Percentiles rank a stretch among this genome's conserved stretches.
phyloP scores from a whole-genome alignment of 2,797 vertebrate species.

The Propithecus deckenii region DNA sequence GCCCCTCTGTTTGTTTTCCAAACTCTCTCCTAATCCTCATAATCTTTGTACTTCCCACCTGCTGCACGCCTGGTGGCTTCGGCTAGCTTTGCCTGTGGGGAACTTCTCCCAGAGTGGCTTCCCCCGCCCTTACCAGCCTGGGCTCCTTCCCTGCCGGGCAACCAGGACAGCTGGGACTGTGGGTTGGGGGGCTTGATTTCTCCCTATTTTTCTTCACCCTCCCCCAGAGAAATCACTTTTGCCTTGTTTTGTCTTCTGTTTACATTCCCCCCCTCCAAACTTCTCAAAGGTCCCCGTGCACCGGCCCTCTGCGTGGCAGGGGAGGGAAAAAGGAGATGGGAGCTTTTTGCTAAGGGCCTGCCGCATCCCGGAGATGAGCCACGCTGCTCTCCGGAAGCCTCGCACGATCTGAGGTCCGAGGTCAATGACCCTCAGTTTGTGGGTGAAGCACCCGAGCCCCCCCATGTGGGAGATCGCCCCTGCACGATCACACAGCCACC shows the following conservation, averaged over 20 bases:
- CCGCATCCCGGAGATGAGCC: background rate
- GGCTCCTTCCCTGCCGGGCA: background rate
- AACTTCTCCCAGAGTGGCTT: background rate
- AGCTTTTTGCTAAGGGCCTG: background rate
- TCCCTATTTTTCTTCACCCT: background rate
- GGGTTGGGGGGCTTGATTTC: background rate
- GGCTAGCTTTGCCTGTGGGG: background rate
- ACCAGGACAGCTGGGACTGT: background rate
- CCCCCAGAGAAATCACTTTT: background rate
- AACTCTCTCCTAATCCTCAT: conserved; percentile 29
- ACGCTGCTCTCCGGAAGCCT: background rate
- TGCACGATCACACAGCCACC: background rate
- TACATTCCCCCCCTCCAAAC: background rate
- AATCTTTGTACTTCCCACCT: conserved; percentile 48
- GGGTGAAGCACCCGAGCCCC: background rate
- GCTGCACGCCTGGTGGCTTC: background rate
- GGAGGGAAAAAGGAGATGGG: background rate
- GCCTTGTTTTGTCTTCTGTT: background rate
- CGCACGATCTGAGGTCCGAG: background rate
- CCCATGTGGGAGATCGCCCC: rapidly evolving
- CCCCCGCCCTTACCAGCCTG: background rate
- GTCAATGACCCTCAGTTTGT: background rate
- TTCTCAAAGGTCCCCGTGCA: background rate
- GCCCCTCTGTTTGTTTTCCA: background rate
- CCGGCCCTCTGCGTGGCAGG: background rate